Base-by-base conservation (phyloP, 2,113 vertebrate species). In the Hippocampus guttulatus region DNA sequence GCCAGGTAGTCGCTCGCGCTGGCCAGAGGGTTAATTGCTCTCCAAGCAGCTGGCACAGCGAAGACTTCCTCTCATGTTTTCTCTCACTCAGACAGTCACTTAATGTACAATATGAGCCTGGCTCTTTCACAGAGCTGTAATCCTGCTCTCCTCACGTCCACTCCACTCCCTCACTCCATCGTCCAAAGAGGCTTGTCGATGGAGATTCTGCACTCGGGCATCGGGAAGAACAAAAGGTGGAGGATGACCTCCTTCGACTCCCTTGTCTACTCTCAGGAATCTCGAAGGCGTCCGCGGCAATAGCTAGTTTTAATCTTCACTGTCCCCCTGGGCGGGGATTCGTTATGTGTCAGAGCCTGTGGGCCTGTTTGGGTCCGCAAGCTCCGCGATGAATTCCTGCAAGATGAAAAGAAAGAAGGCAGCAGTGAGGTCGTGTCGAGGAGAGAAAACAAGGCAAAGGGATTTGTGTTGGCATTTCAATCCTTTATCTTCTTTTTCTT, bases 351-450 rank as follows among this genome's bases (percentile, higher is more conserved):
- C 80, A 86, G 81, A 82, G 81, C 77, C 82, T 78, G 80, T 71
- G 77, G 83, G 88, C 73, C 78, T 65, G 75, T 81, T 84, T 81
- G 79, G 83, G 84, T 88, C 88, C 77, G 77, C 77, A 69, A 79
- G 84, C 78, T 84, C 84, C 77, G 70, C 51, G 79, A 80, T 64
- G 75, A 86, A 77, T 83, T 89, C 86, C 92, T 93, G 79, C 68
- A 90, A 91, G 84, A 90, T 84, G 88, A 86, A 90, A 85, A 88
- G 85, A 81, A 81, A 75, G 79, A 75, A 69, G 73, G 81, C n/a
- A 74, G 81, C 25, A 74, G 75, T 88, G 79, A 91, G 87, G 79
- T 75, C 70, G 55, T 25, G 71, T 74, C 68, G 72, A 70, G 69
- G 64, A 85, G 71, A 68, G 54, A 79, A 83, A 81, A 75, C 72